These are phyloP conservation scores for Caenorhabditis drosophilae DNA, from an alignment of 2,888 invertebrate genomes.

Conservation along the genomic window DNA sequence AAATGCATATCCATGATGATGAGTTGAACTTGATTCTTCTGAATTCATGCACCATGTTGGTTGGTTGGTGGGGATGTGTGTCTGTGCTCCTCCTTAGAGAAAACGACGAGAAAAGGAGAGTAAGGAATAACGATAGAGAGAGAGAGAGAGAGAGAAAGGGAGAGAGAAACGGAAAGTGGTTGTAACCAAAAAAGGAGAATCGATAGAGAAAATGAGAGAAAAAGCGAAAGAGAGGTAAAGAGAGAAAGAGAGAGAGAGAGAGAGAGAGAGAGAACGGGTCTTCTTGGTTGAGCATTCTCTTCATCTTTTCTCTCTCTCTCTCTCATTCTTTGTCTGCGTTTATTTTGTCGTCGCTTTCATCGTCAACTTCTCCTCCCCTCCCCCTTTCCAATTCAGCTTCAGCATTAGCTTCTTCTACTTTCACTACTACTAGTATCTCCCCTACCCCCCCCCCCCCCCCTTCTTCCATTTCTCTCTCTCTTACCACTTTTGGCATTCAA, in stretches of 20 bases:
- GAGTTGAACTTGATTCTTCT: constrained; percentile 39
- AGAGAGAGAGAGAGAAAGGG: constrained; percentile 5
- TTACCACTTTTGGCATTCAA: not conserved
- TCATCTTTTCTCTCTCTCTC: constrained; percentile 1
- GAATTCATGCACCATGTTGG: not conserved
- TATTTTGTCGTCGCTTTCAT: constrained; percentile 1
- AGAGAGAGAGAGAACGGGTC: too few species aligned
- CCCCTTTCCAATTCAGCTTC: not conserved
- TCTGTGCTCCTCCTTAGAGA: too few species aligned
- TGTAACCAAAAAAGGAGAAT: constrained; percentile 1
- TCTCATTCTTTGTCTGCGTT: not conserved
- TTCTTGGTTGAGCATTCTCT: too few species aligned
- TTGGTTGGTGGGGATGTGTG: too few species aligned
- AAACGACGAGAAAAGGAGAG: constrained; percentile 3
- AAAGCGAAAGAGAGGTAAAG: constrained; percentile 1
- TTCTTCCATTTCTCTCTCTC: not conserved
- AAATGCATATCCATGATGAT: too few species aligned
- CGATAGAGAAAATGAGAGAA: constrained; percentile 1
- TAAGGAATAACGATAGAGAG: not conserved
- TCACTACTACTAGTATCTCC: too few species aligned
- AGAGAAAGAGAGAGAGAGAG: constrained; percentile 8
- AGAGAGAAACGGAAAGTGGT: constrained; percentile 33
- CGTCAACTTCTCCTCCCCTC: not conserved
- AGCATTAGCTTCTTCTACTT: too few species aligned
- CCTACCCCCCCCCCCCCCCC: not conserved